phyloP scores from a whole-genome alignment of 2,797 vertebrate genomes.

The Rhinophrynus dorsalis region DNA sequence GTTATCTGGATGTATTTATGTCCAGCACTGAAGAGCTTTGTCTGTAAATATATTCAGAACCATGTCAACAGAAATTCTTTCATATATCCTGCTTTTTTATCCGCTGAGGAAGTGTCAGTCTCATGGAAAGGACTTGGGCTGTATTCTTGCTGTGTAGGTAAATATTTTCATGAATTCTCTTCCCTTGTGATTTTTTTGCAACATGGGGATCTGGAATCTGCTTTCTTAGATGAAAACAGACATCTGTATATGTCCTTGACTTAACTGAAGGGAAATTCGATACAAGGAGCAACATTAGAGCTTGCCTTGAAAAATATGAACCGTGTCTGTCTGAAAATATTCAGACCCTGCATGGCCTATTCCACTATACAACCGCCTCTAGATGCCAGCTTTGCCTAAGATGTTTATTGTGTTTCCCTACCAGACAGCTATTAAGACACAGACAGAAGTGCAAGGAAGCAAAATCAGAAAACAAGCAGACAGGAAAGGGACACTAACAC shows the following conservation, averaged over 20 bases:
- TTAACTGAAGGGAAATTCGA: conserved; percentile 2
- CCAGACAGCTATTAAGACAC: too few species aligned
- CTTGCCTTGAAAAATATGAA: not conserved
- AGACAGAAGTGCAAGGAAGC: not conserved
- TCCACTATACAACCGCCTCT: too few species aligned
- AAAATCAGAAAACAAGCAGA: not conserved
- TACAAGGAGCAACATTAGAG: conserved; percentile 3
- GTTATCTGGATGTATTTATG: too few species aligned
- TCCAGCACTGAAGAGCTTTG: not conserved
- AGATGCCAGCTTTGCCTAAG: not conserved
- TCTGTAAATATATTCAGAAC: not conserved
- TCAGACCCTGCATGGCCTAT: not conserved
- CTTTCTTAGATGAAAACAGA: conserved; percentile 6
- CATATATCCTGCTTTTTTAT: not conserved
- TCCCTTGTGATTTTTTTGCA: not conserved
- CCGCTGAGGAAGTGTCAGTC: not conserved
- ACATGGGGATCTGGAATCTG: conserved; percentile 6
- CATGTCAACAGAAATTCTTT: not conserved
- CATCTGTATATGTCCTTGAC: conserved; percentile 13
- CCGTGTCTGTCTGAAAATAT: conserved; percentile 3
- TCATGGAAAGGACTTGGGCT: not conserved
- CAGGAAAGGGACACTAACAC: not conserved
- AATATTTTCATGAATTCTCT: conserved; percentile 1
- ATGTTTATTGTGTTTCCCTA: not conserved
- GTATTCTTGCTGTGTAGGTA: conserved; percentile 1